Evolutionary conservation across 2,113 vertebrate genomes (phyloP).

Genomic region (Nerophis lumbriciformis): DNA sequence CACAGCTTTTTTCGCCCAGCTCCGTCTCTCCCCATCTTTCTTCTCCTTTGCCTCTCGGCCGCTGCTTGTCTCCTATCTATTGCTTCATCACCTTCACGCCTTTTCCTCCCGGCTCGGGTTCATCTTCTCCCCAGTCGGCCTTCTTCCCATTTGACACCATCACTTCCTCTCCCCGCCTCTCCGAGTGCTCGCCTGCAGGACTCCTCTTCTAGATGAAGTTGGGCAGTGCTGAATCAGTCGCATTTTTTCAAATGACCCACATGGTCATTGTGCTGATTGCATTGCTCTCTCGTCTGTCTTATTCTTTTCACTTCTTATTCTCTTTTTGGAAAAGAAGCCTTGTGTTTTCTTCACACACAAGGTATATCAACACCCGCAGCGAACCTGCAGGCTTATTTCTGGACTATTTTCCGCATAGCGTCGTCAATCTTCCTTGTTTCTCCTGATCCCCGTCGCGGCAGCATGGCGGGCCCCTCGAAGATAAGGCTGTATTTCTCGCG

Average conservation of each 20-base stretch:
- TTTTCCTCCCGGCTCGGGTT: conserved; percentile 15
- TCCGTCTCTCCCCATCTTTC: conserved; percentile 39
- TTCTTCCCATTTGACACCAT: conserved; percentile 20
- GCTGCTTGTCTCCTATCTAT: conserved; percentile 28
- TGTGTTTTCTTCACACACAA: conserved; percentile 19
- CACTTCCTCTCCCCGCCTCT: conserved; percentile 22
- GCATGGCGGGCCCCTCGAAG: conserved; percentile 17
- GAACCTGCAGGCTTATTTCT: conserved; percentile 43
- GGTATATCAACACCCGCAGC: conserved; percentile 23
- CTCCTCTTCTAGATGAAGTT: conserved; percentile 72
- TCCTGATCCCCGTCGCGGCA: conserved; percentile 38
- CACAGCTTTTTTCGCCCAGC: conserved; percentile 32
- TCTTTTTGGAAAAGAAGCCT: conserved; percentile 5
- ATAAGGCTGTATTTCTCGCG: conserved; percentile 25
- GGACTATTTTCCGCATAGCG: conserved; percentile 20
- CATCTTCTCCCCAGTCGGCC: conserved; percentile 1
- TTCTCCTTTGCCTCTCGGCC: conserved; percentile 14
- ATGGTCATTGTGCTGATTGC: conserved; percentile 64
- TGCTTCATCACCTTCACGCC: conserved; percentile 10
- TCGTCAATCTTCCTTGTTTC: conserved; percentile 37
- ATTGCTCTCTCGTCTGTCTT: conserved; percentile 39
- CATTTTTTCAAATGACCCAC: conserved; percentile 75
- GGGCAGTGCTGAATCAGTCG: conserved; percentile 72
- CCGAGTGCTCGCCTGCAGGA: conserved; percentile 54
- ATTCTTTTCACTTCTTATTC: conserved; percentile 37